These are phyloP conservation scores for Macaria liturata DNA, from an alignment of 2,888 invertebrate genomes.

Conservation along the genomic window DNA sequence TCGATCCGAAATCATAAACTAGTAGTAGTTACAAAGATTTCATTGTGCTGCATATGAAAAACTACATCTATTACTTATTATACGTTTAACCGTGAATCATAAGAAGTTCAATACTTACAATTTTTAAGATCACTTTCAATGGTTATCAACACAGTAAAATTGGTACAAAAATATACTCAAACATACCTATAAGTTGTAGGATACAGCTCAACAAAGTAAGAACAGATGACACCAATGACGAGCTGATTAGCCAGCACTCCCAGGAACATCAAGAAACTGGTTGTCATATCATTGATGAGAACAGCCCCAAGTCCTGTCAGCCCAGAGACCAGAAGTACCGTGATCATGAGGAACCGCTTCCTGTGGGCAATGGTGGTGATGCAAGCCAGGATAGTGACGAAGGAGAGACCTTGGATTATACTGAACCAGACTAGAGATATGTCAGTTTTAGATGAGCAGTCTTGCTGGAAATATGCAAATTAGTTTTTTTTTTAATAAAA, in stretches of 20 bases:
- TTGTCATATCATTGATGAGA: conserved; percentile 38
- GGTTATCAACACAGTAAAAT: too few relatives aligned
- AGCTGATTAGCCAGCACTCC: conserved; percentile 45
- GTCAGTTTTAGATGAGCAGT: conserved; percentile 38
- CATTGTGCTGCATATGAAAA: too few relatives aligned
- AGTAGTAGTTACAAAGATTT: too few relatives aligned
- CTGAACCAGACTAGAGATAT: conserved; percentile 40
- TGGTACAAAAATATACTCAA: too few relatives aligned
- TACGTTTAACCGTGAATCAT: too few relatives aligned
- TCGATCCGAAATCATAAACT: too few relatives aligned
- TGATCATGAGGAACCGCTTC: conserved; percentile 44
- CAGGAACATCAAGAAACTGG: conserved; percentile 50
- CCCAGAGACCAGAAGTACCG: conserved; percentile 37
- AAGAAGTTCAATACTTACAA: too few relatives aligned
- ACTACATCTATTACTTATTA: too few relatives aligned
- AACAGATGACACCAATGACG: conserved; percentile 48
- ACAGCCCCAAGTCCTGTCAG: conserved; percentile 40
- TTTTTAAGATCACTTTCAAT: too few relatives aligned
- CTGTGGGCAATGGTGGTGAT: conserved; percentile 45
- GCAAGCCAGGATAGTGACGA: conserved; percentile 40
- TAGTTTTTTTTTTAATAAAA: too few relatives aligned
- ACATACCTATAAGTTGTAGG: conserved; percentile 56
- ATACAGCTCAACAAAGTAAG: conserved; percentile 55
- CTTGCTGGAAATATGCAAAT: conserved; percentile 21
- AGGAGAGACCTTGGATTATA: conserved; percentile 41